Evolutionary conservation across 2,113 vertebrate genomes (phyloP).

Genomic region (Galbula dea): DNA sequence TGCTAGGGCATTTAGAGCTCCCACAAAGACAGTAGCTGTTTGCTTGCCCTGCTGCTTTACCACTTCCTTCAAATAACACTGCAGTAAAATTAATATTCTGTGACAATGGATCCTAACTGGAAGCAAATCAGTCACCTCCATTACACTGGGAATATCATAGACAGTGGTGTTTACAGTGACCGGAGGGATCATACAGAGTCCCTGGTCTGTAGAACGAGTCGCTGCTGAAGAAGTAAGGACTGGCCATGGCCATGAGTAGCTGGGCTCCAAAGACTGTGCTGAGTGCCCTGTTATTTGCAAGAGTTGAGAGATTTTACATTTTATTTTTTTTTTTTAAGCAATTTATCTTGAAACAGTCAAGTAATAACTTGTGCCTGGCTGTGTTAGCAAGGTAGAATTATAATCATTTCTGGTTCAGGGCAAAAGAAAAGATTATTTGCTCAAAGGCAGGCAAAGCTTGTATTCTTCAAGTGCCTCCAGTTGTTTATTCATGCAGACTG

Average conservation of each 20-base stretch:
- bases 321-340: not conserved
- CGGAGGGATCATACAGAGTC: rapidly evolving
- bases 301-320: not conserved
- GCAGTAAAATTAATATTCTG: slow-evolving; percentile 42
- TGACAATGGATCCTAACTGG: slow-evolving; percentile 26
- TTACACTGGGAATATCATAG: not conserved
- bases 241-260: not conserved
- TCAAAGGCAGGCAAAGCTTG: not conserved
- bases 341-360: not conserved
- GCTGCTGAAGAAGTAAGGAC: not conserved
- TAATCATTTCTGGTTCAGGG: not conserved
- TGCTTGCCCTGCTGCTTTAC: slow-evolving; percentile 6
- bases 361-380: slow-evolving; percentile 13
- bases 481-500: slow-evolving; percentile 24
- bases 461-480: not conserved
- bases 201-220: not conserved
- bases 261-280: not conserved
- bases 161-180: not conserved
- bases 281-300: not conserved
- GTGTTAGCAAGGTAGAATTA: slow-evolving; percentile 8
- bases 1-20: not conserved
- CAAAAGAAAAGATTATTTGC: slow-evolving; percentile 19
- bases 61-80: slow-evolving; percentile 21
- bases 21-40: not conserved
- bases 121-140: not conserved